A percentile compares a stretch with the other conserved stretches of the same genome.
phyloP scores from a whole-genome alignment of 2,888 invertebrate genomes.

The Sinotaia quadrata region DNA sequence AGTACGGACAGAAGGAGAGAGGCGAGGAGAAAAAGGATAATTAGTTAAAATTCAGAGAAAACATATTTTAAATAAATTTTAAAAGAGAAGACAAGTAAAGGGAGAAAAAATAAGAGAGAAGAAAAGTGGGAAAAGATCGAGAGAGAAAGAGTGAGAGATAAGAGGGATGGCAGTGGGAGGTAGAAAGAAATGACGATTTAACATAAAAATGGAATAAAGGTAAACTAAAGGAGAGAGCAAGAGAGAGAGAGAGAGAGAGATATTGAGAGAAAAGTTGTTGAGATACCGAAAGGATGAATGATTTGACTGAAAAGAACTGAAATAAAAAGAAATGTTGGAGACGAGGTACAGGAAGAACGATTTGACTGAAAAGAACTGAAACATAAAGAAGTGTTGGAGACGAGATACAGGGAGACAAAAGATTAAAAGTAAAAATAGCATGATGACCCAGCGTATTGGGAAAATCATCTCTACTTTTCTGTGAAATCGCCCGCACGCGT shows the following conservation, averaged over 20 bases:
- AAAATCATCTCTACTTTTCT: too few relatives aligned
- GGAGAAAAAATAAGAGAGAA: not conserved
- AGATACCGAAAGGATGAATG: too few relatives aligned
- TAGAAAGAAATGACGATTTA: not conserved
- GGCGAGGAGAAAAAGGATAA: not conserved
- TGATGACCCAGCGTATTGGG: too few relatives aligned
- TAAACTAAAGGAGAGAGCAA: not conserved
- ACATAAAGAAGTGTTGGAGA: not conserved
- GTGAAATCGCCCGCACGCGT: too few relatives aligned
- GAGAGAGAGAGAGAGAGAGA: not conserved
- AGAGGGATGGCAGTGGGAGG: not conserved
- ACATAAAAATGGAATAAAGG: not conserved
- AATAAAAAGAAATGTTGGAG: not conserved
- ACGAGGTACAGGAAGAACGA: not conserved
- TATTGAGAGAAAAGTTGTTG: conserved; percentile 10
- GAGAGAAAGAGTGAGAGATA: conserved; percentile 1
- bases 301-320: conserved; percentile 4
- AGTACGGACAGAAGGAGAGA: not conserved
- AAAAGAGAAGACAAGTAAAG: not conserved
- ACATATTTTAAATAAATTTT: not conserved
- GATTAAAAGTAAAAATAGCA: too few relatives aligned
- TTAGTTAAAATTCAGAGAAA: not conserved
- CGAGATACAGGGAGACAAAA: not conserved
- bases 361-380: not conserved
- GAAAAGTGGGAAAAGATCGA: not conserved